These are phyloP conservation scores for Lepidocyrtoides sp. DNA, from an alignment of 2,888 invertebrate species.

Conservation along the genomic window DNA sequence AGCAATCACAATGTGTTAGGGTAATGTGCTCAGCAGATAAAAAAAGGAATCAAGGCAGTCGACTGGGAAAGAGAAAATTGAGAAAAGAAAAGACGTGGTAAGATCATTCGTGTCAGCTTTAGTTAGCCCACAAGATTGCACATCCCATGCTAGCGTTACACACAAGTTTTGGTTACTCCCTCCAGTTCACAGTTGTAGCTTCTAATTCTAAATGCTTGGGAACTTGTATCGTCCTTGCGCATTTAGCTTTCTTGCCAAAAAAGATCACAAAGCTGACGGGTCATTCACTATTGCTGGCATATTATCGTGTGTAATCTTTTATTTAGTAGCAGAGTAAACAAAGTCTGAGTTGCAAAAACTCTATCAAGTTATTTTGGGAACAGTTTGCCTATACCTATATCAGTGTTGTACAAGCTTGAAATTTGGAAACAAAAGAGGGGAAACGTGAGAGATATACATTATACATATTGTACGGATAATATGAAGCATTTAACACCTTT, in stretches of 20 bases:
- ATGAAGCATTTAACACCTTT: too few species aligned
- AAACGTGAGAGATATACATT: too few species aligned
- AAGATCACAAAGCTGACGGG: not conserved
- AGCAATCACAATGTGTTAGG: not conserved
- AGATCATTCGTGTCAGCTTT: conserved; percentile 38
- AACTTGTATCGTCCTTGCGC: not conserved
- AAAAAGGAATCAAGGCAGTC: not conserved
- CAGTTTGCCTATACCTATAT: too few species aligned
- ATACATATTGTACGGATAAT: too few species aligned
- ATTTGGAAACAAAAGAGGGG: too few species aligned
- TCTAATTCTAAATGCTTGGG: not conserved
- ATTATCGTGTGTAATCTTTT: not conserved
- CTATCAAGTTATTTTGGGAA: too few species aligned
- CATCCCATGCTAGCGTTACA: not conserved
- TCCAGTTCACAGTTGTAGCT: not conserved
- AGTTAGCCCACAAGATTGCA: conserved; percentile 24
- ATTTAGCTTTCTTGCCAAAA: conserved; percentile 5
- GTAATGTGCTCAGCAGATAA: not conserved
- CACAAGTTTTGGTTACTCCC: not conserved
- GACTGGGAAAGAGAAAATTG: not conserved
- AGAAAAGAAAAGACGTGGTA: not conserved
- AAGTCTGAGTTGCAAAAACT: too few species aligned
- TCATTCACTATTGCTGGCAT: not conserved
- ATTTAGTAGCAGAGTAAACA: too few species aligned
- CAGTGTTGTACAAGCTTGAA: too few species aligned